phyloP scores from a whole-genome alignment of 2,888 invertebrate genomes.

The Spilosoma lubricipeda region DNA sequence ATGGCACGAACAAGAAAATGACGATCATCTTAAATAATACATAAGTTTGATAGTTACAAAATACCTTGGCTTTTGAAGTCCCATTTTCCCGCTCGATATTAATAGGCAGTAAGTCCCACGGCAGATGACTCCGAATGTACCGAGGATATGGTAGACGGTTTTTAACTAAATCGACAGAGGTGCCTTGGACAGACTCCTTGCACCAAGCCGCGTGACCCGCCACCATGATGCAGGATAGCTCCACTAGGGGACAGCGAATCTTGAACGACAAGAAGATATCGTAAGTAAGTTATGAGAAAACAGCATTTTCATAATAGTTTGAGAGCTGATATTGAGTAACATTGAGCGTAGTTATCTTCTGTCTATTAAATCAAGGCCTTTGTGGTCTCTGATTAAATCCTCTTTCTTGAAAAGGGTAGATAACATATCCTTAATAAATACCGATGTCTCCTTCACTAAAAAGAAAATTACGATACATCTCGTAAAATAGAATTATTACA shows the following conservation, averaged over 20 bases:
- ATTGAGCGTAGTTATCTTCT: neutral
- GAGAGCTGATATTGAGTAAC: neutral
- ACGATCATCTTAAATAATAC: too few species aligned
- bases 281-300: neutral
- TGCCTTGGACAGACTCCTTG: slow-evolving; percentile 87
- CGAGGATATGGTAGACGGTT: slow-evolving; percentile 89
- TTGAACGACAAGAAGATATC: slow-evolving; percentile 57
- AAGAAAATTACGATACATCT: too few species aligned
- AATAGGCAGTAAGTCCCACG: slow-evolving; percentile 89
- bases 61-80: slow-evolving; percentile 90
- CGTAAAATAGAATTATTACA: too few species aligned
- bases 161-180: slow-evolving; percentile 90
- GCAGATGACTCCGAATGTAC: slow-evolving; percentile 91
- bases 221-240: slow-evolving; percentile 88
- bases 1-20: too few species aligned
- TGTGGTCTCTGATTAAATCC: too few species aligned
- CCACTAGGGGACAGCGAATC: slow-evolving; percentile 91
- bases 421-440: too few species aligned
- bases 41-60: too few species aligned
- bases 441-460: too few species aligned
- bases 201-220: slow-evolving; percentile 87
- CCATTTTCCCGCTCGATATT: slow-evolving; percentile 88
- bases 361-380: too few species aligned
- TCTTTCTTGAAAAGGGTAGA: too few species aligned
- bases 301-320: neutral